Evolutionary conservation across 2,113 vertebrate species (phyloP).

Genomic region (Dunckerocampus dactyliophorus): DNA sequence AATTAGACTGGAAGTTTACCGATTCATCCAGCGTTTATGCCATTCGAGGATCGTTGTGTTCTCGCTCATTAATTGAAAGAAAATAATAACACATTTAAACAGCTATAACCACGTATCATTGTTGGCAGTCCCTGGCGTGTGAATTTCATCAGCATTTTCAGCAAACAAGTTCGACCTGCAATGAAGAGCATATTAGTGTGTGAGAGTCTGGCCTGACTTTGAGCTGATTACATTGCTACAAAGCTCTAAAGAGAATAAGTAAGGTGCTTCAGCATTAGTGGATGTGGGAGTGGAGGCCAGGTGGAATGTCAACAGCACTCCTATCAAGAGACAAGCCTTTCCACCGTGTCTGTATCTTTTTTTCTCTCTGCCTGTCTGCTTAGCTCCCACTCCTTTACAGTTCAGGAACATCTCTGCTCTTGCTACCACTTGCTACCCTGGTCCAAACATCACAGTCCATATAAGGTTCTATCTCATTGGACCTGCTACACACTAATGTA

Average conservation of each 20-base stretch:
- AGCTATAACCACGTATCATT: neutral
- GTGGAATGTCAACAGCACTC: constrained; percentile 57
- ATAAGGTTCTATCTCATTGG: constrained; percentile 16
- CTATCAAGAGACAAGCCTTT: constrained; percentile 31
- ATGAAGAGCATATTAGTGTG: constrained; percentile 18
- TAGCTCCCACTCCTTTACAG: constrained; percentile 26
- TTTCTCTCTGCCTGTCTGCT: constrained; percentile 15
- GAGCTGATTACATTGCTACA: constrained; percentile 43
- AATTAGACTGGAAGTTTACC: too few relatives aligned
- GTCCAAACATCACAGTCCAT: constrained; percentile 28
- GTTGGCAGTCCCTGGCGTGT: neutral
- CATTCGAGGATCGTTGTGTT: too few relatives aligned
- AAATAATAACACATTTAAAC: neutral
- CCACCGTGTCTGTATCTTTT: constrained; percentile 16
- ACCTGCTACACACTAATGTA: constrained; percentile 14
- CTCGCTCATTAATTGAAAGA: neutral
- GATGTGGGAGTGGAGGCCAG: constrained; percentile 53
- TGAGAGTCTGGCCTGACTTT: constrained; percentile 40
- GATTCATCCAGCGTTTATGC: too few relatives aligned
- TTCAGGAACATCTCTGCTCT: constrained; percentile 23
- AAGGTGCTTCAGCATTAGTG: constrained; percentile 33
- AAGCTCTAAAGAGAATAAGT: constrained; percentile 39
- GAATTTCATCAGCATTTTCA: constrained; percentile 13
- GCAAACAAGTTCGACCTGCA: constrained; percentile 4
- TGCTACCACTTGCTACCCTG: constrained; percentile 5